Conservation (phyloP, 2,888 invertebrate species). For the Pristionchus fissidentatus region DNA sequence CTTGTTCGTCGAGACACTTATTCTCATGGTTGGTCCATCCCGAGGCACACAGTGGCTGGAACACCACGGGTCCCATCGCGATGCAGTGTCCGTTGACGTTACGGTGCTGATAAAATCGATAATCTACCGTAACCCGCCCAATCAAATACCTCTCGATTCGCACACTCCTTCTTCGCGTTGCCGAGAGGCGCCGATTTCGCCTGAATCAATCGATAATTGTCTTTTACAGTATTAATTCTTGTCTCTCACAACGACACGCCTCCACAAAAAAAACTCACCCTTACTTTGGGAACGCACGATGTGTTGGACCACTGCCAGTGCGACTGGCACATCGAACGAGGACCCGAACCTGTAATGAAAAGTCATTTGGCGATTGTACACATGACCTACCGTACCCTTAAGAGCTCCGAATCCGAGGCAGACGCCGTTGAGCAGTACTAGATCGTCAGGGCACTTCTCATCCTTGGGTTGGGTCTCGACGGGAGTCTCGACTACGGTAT, state of each 20-base stretch:
- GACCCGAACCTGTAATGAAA: constrained; percentile 27
- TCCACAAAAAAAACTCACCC: not conserved
- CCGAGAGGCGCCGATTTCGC: constrained; percentile 1
- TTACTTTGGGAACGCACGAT: constrained; percentile 28
- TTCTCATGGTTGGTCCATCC: constrained; percentile 15
- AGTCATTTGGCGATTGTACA: not conserved
- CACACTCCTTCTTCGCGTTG: constrained; percentile 3
- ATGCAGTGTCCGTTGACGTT: constrained; percentile 40
- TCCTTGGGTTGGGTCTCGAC: not conserved
- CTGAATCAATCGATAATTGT: not conserved
- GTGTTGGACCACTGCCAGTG: constrained; percentile 48
- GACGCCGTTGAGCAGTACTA: constrained; percentile 39
- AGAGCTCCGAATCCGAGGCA: constrained; percentile 43
- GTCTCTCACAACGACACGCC: too few species aligned
- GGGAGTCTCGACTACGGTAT: not conserved
- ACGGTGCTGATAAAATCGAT: not conserved
- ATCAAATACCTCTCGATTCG: not conserved
- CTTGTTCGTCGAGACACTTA: not conserved
- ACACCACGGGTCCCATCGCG: constrained; percentile 27
- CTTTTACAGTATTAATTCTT: not conserved
- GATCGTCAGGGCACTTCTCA: constrained; percentile 14
- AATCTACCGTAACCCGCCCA: not conserved
- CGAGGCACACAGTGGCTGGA: constrained; percentile 11
- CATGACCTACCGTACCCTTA: not conserved
- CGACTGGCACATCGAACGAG: constrained; percentile 32